Evolutionary conservation across 2,888 invertebrate species (phyloP).

Genomic region (Portevinia maculata): DNA sequence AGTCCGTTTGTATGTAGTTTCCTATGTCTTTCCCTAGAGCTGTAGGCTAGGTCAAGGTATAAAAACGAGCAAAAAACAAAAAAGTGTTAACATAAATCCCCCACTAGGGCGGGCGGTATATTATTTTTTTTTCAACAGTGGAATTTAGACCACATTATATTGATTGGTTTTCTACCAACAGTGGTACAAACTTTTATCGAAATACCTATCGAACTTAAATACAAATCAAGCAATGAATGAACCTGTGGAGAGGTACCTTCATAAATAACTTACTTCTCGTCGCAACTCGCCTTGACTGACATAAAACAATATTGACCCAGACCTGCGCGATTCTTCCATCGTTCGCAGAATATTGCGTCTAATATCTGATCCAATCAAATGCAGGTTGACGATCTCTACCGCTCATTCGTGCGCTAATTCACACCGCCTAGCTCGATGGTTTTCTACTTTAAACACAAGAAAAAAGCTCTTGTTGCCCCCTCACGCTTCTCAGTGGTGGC

Average conservation of each 20-base stretch:
- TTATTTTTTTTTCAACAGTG: constrained; percentile 11
- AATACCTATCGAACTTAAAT: not conserved
- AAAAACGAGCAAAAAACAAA: constrained; percentile 43
- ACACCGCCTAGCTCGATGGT: constrained; percentile 6
- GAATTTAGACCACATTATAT: constrained; percentile 3
- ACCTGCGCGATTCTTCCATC: constrained; percentile 2
- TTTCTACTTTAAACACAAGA: constrained; percentile 9
- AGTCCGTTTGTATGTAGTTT: constrained; percentile 23
- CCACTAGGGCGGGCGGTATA: constrained; percentile 28
- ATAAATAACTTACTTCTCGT: not conserved
- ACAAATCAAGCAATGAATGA: not conserved
- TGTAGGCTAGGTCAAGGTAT: constrained; percentile 60
- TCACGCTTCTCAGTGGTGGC: not conserved
- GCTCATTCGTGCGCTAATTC: not conserved
- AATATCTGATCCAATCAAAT: constrained; percentile 5
- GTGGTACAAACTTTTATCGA: not conserved
- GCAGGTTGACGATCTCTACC: constrained; percentile 62
- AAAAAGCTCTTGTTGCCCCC: constrained; percentile 25
- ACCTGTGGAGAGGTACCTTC: not conserved
- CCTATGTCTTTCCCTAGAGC: constrained; percentile 51
- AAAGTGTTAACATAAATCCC: constrained; percentile 32
- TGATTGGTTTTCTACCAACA: not conserved
- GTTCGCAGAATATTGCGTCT: constrained; percentile 23
- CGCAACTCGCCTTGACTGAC: constrained; percentile 35
- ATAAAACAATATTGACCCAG: constrained; percentile 13